These are phyloP conservation scores for Presbytis comata DNA, from an alignment of 2,797 vertebrate genomes.

Conservation along the genomic window DNA sequence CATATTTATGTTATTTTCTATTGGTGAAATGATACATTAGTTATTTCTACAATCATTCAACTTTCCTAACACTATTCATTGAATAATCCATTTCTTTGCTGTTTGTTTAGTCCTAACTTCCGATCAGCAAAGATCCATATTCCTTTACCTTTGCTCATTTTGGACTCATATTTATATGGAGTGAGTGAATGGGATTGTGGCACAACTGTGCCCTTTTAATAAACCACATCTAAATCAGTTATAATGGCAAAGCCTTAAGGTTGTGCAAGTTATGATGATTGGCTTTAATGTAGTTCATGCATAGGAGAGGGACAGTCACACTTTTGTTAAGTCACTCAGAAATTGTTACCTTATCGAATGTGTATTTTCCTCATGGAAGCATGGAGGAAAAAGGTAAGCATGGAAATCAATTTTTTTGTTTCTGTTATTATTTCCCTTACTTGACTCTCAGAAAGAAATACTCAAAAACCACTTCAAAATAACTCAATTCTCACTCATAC, in stretches of 20 bases:
- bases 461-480: not conserved
- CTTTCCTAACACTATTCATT: not conserved
- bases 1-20: not conserved
- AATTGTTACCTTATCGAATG: conserved; percentile 1
- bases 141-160: not conserved
- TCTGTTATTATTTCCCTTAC: not conserved
- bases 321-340: conserved; percentile 22
- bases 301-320: not conserved
- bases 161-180: not conserved
- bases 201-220: not conserved
- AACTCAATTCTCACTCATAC: not conserved
- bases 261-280: not conserved
- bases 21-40: not conserved
- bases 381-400: not conserved
- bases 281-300: not conserved
- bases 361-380: not conserved
- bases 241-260: not conserved
- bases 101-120: not conserved
- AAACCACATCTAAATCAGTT: not conserved
- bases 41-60: not conserved
- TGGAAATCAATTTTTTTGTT: not conserved
- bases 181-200: not conserved
- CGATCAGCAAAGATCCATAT: not conserved
- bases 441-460: not conserved
- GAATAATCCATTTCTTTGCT: not conserved